A percentile compares a stretch with the other conserved stretches of the same genome.
These are phyloP conservation scores for Melanotaenia maccullochi DNA, from an alignment of 2,797 vertebrate species.

Conservation along the genomic window DNA sequence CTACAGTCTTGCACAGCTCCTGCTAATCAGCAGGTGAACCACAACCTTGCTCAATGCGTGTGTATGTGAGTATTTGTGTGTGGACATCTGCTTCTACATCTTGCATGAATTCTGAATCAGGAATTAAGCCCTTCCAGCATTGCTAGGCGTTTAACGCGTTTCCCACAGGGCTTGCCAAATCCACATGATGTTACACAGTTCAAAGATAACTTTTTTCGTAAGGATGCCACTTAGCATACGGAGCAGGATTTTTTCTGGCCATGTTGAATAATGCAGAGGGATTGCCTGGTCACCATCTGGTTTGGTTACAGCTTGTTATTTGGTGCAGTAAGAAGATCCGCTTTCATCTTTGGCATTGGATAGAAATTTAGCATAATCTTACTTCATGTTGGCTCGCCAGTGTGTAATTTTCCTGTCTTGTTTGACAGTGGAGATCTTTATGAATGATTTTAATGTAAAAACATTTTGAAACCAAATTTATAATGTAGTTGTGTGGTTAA, in stretches of 20 bases:
- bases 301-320: slow-evolving; percentile 55
- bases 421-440: slow-evolving; percentile 20
- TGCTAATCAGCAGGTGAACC: slow-evolving; percentile 48
- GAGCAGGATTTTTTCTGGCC: slow-evolving; percentile 57
- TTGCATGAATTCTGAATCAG: slow-evolving; percentile 34
- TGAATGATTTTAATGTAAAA: slow-evolving; percentile 33
- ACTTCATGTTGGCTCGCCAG: slow-evolving; percentile 36
- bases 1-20: slow-evolving; percentile 34
- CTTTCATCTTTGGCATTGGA: slow-evolving; percentile 63
- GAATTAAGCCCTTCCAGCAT: slow-evolving; percentile 2
- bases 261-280: slow-evolving; percentile 75
- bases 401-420: slow-evolving; percentile 45
- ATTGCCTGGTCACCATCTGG: slow-evolving; percentile 67
- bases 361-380: slow-evolving; percentile 38
- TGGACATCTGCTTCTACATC: slow-evolving; percentile 25
- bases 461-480: slow-evolving; percentile 13
- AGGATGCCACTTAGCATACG: slow-evolving; percentile 62
- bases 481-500: not conserved
- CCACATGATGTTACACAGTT: slow-evolving; percentile 58
- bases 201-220: slow-evolving; percentile 59
- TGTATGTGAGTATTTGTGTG: slow-evolving; percentile 16
- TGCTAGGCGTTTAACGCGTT: slow-evolving; percentile 37
- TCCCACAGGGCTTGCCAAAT: slow-evolving; percentile 37
- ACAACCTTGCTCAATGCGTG: slow-evolving; percentile 11
- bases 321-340: slow-evolving; percentile 59